Percentiles rank a stretch among this genome's conserved stretches.
Evolutionary conservation across 2,797 vertebrate genomes (phyloP).

Genomic region (Sebastes steindachneri): DNA sequence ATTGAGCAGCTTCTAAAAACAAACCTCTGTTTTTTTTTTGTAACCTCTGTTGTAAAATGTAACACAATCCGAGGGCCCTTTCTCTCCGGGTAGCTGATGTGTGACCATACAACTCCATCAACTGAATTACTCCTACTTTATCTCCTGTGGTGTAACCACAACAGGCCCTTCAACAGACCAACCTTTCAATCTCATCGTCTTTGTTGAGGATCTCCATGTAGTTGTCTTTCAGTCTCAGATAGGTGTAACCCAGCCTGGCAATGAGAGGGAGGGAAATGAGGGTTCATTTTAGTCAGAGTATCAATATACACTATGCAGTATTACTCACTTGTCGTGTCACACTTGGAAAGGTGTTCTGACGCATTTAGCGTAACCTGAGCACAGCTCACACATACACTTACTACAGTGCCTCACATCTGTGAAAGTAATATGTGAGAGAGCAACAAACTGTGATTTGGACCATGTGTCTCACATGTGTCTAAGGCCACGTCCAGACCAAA

Average conservation of each 20-base stretch:
- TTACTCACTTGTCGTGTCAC: not conserved
- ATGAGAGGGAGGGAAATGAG: not conserved
- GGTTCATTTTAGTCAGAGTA: not conserved
- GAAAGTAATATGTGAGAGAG: constrained; percentile 5
- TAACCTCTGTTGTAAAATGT: constrained; percentile 4
- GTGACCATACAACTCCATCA: constrained; percentile 10
- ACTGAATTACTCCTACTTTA: constrained; percentile 4
- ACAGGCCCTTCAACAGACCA: constrained; percentile 44
- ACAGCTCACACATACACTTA: not conserved
- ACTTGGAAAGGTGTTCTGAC: constrained; percentile 8
- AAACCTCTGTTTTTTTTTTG: constrained; percentile 8
- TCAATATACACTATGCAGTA: not conserved
- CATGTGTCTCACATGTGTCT: not conserved
- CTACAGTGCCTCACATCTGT: not conserved
- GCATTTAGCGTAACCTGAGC: constrained; percentile 20
- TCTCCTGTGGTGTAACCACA: constrained; percentile 34
- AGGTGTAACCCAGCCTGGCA: constrained; percentile 94
- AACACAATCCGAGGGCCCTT: constrained; percentile 30
- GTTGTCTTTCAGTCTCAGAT: constrained; percentile 93
- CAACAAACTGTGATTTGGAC: not conserved
- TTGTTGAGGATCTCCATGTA: constrained; percentile 97
- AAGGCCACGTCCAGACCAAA: not conserved
- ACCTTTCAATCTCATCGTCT: constrained; percentile 94
- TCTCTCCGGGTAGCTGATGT: constrained; percentile 18
- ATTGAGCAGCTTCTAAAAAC: constrained; percentile 32